phyloP scores from a whole-genome alignment of 2,888 invertebrate species.

The Pemphredon lugubris region DNA sequence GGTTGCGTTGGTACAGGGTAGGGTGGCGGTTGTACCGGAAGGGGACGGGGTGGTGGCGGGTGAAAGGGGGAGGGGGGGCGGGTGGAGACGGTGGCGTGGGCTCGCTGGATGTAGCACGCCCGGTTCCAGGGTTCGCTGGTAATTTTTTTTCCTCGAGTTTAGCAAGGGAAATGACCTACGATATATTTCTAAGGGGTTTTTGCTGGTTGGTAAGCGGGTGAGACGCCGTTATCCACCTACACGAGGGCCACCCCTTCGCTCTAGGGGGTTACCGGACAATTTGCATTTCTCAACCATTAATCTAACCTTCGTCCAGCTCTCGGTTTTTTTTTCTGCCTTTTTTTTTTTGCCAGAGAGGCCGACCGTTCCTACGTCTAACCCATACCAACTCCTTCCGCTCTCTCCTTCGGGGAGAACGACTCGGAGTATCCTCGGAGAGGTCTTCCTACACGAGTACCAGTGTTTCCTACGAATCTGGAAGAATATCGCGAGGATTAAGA shows the following conservation, averaged over 20 bases:
- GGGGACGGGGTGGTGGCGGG: conserved; percentile 23
- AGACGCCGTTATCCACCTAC: conserved; percentile 70
- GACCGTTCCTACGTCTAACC: conserved; percentile 47
- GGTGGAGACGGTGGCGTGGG: conserved; percentile 45
- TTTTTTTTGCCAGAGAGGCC: conserved; percentile 59
- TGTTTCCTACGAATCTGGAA: neutral
- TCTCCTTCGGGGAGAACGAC: conserved; percentile 13
- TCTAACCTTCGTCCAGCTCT: conserved; percentile 75
- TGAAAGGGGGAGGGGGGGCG: conserved; percentile 32
- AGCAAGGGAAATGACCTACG: conserved; percentile 80
- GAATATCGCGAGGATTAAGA: too few species aligned
- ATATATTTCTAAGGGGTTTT: conserved; percentile 80
- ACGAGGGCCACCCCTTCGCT: conserved; percentile 44
- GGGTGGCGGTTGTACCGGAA: conserved; percentile 33
- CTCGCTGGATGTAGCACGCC: conserved; percentile 58
- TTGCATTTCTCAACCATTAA: conserved; percentile 81
- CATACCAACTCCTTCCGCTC: conserved; percentile 26
- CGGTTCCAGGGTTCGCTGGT: conserved; percentile 63
- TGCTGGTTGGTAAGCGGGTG: conserved; percentile 69
- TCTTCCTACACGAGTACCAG: conserved; percentile 3
- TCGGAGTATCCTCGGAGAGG: neutral
- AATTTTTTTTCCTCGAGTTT: conserved; percentile 76
- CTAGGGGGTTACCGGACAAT: conserved; percentile 72
- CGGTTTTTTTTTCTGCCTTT: too few species aligned
- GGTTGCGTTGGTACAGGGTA: too few species aligned